These are phyloP conservation scores for Drosophila neonasuta DNA, from an alignment of 2,888 invertebrate species.

Conservation along the genomic window DNA sequence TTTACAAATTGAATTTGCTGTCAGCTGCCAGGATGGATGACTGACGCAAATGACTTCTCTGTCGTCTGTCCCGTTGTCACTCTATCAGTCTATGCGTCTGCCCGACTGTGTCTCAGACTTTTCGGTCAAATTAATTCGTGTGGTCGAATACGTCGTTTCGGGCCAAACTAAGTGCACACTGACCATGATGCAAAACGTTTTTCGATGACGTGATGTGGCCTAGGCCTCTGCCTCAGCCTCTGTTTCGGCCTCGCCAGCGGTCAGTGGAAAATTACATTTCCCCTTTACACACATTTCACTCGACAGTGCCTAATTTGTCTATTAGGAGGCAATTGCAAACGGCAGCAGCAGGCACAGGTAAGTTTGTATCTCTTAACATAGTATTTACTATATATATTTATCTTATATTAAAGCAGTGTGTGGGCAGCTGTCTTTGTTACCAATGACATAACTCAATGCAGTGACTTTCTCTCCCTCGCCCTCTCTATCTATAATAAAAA, in stretches of 20 bases:
- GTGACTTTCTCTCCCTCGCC: background rate
- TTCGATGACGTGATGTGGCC: constrained; percentile 48
- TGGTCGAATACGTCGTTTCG: constrained; percentile 52
- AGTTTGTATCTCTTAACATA: constrained; percentile 9
- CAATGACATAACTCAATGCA: constrained; percentile 63
- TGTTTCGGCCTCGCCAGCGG: constrained; percentile 14
- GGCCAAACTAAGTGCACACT: constrained; percentile 56
- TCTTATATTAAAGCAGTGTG: constrained; percentile 11
- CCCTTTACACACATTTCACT: constrained; percentile 39
- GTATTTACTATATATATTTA: constrained; percentile 5
- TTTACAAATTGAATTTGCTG: constrained; percentile 72
- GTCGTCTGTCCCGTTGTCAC: constrained; percentile 33
- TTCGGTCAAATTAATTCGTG: constrained; percentile 62
- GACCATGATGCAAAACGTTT: constrained; percentile 41
- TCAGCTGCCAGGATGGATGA: constrained; percentile 73
- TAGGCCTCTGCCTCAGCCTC: background rate
- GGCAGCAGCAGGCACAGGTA: constrained; percentile 6
- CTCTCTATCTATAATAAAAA: constrained; percentile 9
- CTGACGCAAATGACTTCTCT: constrained; percentile 70
- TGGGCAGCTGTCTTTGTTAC: constrained; percentile 36
- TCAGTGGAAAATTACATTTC: constrained; percentile 48
- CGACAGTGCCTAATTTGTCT: constrained; percentile 54
- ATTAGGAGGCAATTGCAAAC: constrained; percentile 51
- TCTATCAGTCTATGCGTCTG: constrained; percentile 15
- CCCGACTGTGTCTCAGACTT: constrained; percentile 30